Evolutionary conservation across 2,888 invertebrate species (phyloP), one percentile per base, ranked within the genome.

Genomic region (Orchestes rusci): DNA sequence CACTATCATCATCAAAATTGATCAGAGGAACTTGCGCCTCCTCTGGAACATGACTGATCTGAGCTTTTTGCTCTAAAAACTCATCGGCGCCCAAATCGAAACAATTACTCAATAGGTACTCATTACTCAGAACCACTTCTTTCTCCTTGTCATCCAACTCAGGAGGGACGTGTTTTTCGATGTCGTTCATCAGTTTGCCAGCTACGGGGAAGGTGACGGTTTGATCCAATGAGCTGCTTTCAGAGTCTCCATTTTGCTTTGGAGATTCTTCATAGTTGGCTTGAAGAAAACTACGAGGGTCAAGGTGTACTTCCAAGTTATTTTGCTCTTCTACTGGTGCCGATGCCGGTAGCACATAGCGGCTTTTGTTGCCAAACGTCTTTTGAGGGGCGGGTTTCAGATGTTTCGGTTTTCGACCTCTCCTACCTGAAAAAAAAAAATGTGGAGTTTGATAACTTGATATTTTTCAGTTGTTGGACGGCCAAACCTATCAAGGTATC

Each of bases 81-180:
- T 51, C 48, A 28, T 51, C 48, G 3, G 51, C 48, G 12, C 33
- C 33, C 39, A 48, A 37, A 40, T 48, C 51, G 40, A 51, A 51
- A 34, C 43, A 38, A 34, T 51, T 51, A n/a, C 45, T 48, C 3
- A 51, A 41, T 10, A 51, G 40, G 34, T 51, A 51, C 20, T 51
- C 51, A 38, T 51, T 48, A 33, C 53, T 56, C 19, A 51, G 40
- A n/a, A 50, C 44, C 3, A 53, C 50, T 27, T 43, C 43, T 35
- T 43, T 45, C 30, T 50, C 52, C 19, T 50, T 50, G 29, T 44
- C 43, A 38, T 47, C 48, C 17, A 50, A 27, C 16, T 45, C 32
- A 2, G 45, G 45, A n/a, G 48, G 47, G 18, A 45, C 40, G 17
- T 40, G 46, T 30, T 46, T 50, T 40, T 50, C 50, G 32, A 50